Evolutionary conservation across 2,888 invertebrate genomes (phyloP), one percentile per base, ranked within the genome.

Genomic region (Lasioglossum oenotherae): DNA sequence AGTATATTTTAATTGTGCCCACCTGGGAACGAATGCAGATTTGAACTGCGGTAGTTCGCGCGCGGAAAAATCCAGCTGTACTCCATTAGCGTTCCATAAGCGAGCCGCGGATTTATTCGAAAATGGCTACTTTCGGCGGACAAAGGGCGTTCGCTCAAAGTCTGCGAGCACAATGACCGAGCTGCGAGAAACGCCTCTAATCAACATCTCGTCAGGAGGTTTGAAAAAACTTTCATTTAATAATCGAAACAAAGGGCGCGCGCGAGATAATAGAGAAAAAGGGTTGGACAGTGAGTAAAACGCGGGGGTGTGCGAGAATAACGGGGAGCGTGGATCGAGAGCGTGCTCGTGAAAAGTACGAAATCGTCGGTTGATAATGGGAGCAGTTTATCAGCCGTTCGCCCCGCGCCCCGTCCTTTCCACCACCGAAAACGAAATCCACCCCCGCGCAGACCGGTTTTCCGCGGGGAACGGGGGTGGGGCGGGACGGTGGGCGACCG

Each of bases 321-420:
- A 27, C 53, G 5, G 23, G 57, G 49, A 85, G 84, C 64, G 81
- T 64, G 78, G 60, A 87, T 88, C 84, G 35, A 64, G 86, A 87
- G 87, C 82, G 88, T 89, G 89, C 87, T 88, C 76, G 90, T 92
- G 93, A 93, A 94, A 94, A 94, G 92, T 93, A 92, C 91, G 93
- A 93, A 94, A 93, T 93, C 92, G 93, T 91, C 90, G 92, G 91
- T 92, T 92, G 92, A 93, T 93, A 94, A 94, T 93, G 92, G 93
- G 86, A 76, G 93, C 93, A 93, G 93, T 94, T 94, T 94, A 94
- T 94, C 94, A 94, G 93, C 82, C 90, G 23, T 78, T 86, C 88
- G 81, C 87, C 87, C 60, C 74, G 35, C 12, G 38, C 31, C 27
- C 72, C 73, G 53, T 12, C 57, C 69, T 53, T 72, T 73, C 72